Evolutionary conservation across 2,888 invertebrate species (phyloP), one percentile per base, ranked within the genome.

Genomic region (Cataglyphis livida): DNA sequence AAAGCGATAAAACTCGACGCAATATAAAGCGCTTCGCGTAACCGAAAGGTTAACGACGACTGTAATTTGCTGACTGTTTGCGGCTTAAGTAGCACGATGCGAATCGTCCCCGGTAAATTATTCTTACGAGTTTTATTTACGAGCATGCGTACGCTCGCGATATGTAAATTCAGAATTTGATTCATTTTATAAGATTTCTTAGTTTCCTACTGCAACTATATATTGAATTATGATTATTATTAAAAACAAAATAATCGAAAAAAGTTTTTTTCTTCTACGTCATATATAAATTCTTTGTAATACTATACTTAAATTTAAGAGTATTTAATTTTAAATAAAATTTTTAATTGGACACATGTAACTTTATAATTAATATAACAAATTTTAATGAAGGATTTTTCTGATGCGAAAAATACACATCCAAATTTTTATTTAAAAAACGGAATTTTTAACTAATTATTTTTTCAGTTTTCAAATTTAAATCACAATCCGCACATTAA

Each of bases 1-100:
- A 82, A 62, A 70, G 73, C 71, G 73, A 86, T 83, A 86, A 85
- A 88, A 54, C 83, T 62, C 64, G 74, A 65, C 68, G 64, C 62
- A 51, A 70, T 73, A 78, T 73, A 81, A 85, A 68, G 81, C 65
- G 57, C 57, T 59, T 41, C 61, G 59, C 44, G 21, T 9, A 48
- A 32, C 75, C 35, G 54, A 75, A 73, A 82, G 82, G 87, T 81
- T 87, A 86, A 86, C 74, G 61, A 48, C 65, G 12, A 79, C 59
- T 59, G 78, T 71, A 79, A 79, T 79, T 79, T 79, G 78, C 78
- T 59, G 71, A 51, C 59, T 71, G 59, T 78, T 78, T 70, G 70
- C 57, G 41, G 57, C 59, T 70, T 78, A 70, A 70, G 57, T 35
- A 32, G 41, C 35, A 21, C 41, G 25, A 38, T 54, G 78, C 71